phyloP scores from a whole-genome alignment of 2,888 invertebrate species.

The Nomada flava region DNA sequence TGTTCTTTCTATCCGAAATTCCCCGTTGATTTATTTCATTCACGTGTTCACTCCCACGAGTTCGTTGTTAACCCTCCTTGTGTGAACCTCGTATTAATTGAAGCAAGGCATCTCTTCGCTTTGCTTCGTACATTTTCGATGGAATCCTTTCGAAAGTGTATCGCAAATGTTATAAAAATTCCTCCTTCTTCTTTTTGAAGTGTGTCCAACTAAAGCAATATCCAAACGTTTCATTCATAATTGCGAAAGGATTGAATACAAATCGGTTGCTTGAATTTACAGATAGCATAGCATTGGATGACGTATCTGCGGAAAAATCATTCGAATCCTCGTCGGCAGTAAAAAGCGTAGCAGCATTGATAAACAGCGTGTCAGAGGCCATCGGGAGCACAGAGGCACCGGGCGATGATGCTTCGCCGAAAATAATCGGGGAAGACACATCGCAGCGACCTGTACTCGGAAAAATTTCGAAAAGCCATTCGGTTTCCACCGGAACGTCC shows the following conservation, averaged over 20 bases:
- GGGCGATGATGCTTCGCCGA: background rate
- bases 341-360: slow-evolving; percentile 17
- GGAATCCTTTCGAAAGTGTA: too few relatives aligned
- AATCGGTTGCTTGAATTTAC: slow-evolving; percentile 32
- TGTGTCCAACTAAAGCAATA: too few relatives aligned
- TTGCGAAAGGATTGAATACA: background rate
- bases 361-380: slow-evolving; percentile 1
- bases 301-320: slow-evolving; percentile 1
- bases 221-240: background rate
- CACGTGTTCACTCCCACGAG: background rate
- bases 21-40: background rate
- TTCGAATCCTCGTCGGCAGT: slow-evolving; percentile 10
- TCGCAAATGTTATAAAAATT: background rate
- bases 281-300: slow-evolving; percentile 39
- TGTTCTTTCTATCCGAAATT: slow-evolving; percentile 52
- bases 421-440: slow-evolving; percentile 24
- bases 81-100: background rate
- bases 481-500: slow-evolving; percentile 91
- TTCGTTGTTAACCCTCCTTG: slow-evolving; percentile 5
- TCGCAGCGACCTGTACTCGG: slow-evolving; percentile 49
- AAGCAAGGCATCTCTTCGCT: background rate
- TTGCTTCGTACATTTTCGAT: background rate
- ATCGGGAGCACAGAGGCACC: slow-evolving; percentile 1
- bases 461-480: slow-evolving; percentile 57
- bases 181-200: background rate